Evolutionary conservation across 2,113 vertebrate species (phyloP).

Genomic region (Lanius ludovicianus): DNA sequence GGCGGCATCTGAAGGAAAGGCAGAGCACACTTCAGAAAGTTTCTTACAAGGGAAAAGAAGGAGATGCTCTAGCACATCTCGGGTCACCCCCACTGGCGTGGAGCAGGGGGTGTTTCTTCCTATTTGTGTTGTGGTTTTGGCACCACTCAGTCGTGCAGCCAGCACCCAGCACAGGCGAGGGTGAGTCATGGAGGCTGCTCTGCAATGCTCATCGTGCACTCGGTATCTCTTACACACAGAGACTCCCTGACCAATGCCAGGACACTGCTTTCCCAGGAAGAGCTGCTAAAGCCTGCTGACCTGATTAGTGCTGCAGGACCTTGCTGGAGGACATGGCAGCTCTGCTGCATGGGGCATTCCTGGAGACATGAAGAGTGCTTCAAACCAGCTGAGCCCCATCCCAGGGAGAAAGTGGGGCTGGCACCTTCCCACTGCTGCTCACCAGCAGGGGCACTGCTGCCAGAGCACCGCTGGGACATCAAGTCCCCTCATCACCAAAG

Average conservation of each 20-base stretch:
- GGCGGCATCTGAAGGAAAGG: not conserved
- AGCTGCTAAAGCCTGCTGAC: not conserved
- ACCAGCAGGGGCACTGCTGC: not conserved
- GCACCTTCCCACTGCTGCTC: not conserved
- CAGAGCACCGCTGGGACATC: no score
- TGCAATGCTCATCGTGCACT: rapidly evolving
- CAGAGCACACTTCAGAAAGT: not conserved
- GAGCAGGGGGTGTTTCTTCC: not conserved
- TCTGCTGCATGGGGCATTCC: rapidly evolving
- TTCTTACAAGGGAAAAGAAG: not conserved
- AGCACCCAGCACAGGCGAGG: rapidly evolving
- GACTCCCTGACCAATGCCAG: not conserved
- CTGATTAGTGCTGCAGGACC: not conserved
- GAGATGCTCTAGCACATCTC: not conserved
- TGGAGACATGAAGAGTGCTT: not conserved
- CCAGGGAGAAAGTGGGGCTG: not conserved
- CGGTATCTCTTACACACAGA: not conserved
- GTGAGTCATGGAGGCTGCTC: not conserved
- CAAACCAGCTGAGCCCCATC: not conserved
- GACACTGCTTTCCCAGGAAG: not conserved
- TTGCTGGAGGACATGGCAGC: rapidly evolving
- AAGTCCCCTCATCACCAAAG: not conserved
- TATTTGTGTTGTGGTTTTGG: rapidly evolving
- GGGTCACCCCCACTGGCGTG: not conserved
- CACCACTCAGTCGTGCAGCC: rapidly evolving